A percentile compares a stretch with the other conserved stretches of the same genome.
Evolutionary conservation across 1,140 invertebrate genomes (phyloP).

Genomic region (Saccostrea glomerata): DNA sequence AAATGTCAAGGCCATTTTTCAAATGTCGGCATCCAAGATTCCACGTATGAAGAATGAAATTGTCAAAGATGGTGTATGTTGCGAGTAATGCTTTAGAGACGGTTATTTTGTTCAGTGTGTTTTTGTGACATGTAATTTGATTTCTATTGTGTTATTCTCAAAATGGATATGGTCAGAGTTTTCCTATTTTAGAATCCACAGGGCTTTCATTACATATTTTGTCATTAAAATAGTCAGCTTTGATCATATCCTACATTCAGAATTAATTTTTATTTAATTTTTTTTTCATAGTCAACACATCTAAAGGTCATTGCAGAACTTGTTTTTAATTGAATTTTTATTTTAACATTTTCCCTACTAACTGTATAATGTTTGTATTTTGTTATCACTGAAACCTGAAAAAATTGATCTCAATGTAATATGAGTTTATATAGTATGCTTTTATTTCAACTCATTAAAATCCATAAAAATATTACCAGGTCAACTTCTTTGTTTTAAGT

Average conservation of each 20-base stretch:
- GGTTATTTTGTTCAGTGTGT: conserved; percentile 5
- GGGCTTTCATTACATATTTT: conserved; percentile 43
- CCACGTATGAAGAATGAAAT: background rate
- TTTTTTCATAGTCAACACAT: background rate
- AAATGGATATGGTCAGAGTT: conserved; percentile 39
- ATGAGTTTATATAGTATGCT: background rate
- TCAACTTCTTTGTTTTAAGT: conserved; percentile 8
- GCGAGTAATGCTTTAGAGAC: background rate
- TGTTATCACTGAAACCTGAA: background rate
- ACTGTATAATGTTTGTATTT: background rate
- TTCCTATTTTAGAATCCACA: conserved; percentile 34
- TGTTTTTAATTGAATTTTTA: conserved; percentile 33
- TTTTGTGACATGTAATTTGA: background rate
- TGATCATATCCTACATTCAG: conserved; percentile 41
- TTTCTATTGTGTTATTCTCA: background rate
- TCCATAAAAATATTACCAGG: background rate
- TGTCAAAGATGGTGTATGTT: conserved; percentile 4
- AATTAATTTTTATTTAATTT: background rate
- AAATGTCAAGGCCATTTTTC: background rate
- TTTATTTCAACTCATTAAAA: conserved; percentile 21
- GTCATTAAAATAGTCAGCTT: conserved; percentile 41
- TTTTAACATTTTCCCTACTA: background rate
- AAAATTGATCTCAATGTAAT: background rate
- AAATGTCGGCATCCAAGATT: background rate
- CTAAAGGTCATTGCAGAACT: background rate